A percentile compares a stretch with the other conserved stretches of the same genome.
Conservation (phyloP, 1,140 invertebrate species). For the Asobara japonica region DNA sequence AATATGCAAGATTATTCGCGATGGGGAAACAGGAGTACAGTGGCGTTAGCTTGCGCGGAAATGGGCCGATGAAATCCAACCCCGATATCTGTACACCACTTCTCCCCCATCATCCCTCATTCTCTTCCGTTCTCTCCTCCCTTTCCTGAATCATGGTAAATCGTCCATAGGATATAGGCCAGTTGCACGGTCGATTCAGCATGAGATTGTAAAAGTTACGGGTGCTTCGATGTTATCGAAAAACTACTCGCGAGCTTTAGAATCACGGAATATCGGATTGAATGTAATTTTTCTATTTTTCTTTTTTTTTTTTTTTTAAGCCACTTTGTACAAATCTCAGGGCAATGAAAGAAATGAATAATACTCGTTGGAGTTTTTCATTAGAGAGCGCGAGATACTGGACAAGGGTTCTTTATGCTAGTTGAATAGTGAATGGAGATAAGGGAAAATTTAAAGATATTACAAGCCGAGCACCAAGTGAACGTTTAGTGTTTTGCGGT, state of each 20-base stretch:
- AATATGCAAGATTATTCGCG: neutral
- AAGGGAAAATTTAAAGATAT: neutral
- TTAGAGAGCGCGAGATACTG: neutral
- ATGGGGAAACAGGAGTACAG: neutral
- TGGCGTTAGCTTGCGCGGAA: neutral
- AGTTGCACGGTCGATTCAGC: slow-evolving; percentile 2
- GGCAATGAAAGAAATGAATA: neutral
- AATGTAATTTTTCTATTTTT: slow-evolving; percentile 3
- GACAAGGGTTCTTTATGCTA: neutral
- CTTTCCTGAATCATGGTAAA: neutral
- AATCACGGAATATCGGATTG: neutral
- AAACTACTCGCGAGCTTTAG: neutral
- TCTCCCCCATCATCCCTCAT: neutral
- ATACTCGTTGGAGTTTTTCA: neutral
- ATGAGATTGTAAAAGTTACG: slow-evolving; percentile 5
- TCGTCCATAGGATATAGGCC: neutral
- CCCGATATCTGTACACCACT: neutral
- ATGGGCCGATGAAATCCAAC: neutral
- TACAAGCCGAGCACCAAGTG: neutral
- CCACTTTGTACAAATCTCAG: neutral
- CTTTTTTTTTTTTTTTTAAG: too few relatives aligned
- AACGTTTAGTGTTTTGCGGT: neutral
- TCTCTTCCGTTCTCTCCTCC: neutral
- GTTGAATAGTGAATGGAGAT: neutral
- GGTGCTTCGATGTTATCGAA: neutral